phyloP scores from a whole-genome alignment of 2,113 vertebrate genomes.

The Antechinus flavipes region DNA sequence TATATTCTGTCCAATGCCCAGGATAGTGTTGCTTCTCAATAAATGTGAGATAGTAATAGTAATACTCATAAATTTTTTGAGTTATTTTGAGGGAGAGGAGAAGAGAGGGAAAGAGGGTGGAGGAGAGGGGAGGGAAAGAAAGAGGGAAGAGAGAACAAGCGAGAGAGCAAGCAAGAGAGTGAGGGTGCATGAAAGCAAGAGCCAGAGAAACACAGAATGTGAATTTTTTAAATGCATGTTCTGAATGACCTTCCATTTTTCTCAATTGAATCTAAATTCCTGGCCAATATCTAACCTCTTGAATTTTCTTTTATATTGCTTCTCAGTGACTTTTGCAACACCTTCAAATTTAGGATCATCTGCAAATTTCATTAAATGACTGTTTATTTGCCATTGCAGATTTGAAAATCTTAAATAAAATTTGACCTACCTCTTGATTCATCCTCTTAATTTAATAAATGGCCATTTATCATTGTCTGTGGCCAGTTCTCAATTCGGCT shows the following conservation, averaged over 20 bases:
- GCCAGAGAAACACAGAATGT: not conserved
- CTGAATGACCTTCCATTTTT: conserved; percentile 35
- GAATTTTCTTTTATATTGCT: conserved; percentile 15
- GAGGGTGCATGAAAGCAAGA: not conserved
- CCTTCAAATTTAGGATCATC: not conserved
- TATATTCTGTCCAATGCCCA: not conserved
- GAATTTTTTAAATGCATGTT: conserved; percentile 23
- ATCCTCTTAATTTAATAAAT: not conserved
- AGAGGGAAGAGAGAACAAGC: too few relatives aligned
- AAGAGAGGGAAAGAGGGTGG: not conserved
- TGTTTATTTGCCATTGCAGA: not conserved
- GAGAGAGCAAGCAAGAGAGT: too few relatives aligned
- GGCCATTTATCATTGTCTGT: not conserved
- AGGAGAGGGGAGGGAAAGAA: too few relatives aligned
- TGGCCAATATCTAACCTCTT: not conserved
- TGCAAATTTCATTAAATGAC: conserved; percentile 21
- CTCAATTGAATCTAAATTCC: not conserved
- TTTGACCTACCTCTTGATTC: not conserved
- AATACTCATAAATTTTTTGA: not conserved
- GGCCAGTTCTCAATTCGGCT: not conserved
- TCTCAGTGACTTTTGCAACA: not conserved
- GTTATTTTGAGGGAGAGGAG: conserved; percentile 1
- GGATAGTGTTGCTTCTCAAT: not conserved
- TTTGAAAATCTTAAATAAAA: conserved; percentile 41
- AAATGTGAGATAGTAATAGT: not conserved